Evolutionary conservation across 2,113 vertebrate species (phyloP), one percentile per base, ranked within the genome.

Genomic region (Anguilla rostrata): DNA sequence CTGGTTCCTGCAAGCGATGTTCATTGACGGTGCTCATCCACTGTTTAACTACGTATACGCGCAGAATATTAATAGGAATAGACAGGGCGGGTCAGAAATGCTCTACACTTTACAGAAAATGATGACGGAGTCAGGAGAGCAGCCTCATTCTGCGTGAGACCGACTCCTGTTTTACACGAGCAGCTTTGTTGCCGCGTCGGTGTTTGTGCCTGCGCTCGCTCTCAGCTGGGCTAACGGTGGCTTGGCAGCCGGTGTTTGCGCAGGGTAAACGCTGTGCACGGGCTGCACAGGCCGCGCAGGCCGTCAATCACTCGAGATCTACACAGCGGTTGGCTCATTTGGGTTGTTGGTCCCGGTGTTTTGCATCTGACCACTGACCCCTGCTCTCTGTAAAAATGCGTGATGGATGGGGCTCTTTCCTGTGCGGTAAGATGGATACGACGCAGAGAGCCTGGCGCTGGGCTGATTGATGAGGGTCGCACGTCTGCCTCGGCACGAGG

Each of bases 401-500:
- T 81, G 53, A 81, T 85, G 78, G 18, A 85, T 78, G 29, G 49
- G 8, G n/a, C 26, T 75, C 34, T 75, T 75, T 5, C 3, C 86
- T 41, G 9, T 39, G 39, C 71, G 40, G 39, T 49, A 40, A 43
- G 82, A 86, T 86, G 80, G 46, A 81, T 81, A 81, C 5, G 80
- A 81, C 41, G 18, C 9, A 46, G 80, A 15, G 29, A 43, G 18
- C 41, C 4, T 46, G 46, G 40, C 14, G 63, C 81, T 87, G 60
- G 84, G 63, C 63, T 87, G 86, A 87, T 87, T 79, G 83, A 87
- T 84, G 78, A 43, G 60, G 84, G 84, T 53, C 57, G 56, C 85
- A 26, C 34, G 34, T 80, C 39, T 81, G 80, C 46, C 81, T 53
- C 81, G 8, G n/a, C 46, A 12, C 34, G 22, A 26, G n/a, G 26